Conservation (phyloP, 2,797 vertebrate species). For the Furcifer pardalis region DNA sequence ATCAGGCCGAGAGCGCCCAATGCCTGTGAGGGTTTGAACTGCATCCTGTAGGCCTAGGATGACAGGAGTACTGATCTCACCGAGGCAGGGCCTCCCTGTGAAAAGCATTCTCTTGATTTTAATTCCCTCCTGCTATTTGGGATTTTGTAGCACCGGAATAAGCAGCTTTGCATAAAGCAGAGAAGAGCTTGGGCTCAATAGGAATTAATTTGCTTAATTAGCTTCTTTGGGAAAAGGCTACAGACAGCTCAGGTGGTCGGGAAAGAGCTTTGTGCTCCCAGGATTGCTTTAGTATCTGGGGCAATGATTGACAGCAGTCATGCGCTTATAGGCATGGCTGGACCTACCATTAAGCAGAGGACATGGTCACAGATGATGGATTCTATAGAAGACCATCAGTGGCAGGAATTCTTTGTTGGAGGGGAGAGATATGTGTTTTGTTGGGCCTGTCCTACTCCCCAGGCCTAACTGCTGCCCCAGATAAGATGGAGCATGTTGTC, state of each 20-base stretch:
- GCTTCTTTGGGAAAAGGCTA: constrained; percentile 33
- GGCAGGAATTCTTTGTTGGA: background rate
- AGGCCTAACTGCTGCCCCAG: background rate
- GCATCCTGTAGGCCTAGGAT: background rate
- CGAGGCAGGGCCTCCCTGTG: background rate
- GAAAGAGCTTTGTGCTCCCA: background rate
- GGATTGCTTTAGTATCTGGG: background rate
- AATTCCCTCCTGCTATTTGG: constrained; percentile 14
- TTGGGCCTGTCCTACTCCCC: background rate
- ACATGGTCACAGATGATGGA: background rate
- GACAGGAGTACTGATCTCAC: background rate
- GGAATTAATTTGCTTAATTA: constrained; percentile 71
- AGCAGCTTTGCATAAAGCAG: constrained; percentile 42
- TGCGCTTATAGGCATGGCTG: background rate
- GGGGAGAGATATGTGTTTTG: background rate
- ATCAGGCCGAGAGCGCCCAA: background rate
- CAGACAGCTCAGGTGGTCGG: background rate
- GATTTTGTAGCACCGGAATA: constrained; percentile 48
- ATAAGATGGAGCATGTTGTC: background rate
- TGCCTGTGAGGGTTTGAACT: background rate
- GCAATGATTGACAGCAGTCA: background rate
- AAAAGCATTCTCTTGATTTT: background rate
- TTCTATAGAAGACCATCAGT: background rate
- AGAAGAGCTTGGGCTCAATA: constrained; percentile 41
- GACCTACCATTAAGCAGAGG: background rate